Conservation (phyloP, 2,113 vertebrate genomes). For the Podarcis raffonei region DNA sequence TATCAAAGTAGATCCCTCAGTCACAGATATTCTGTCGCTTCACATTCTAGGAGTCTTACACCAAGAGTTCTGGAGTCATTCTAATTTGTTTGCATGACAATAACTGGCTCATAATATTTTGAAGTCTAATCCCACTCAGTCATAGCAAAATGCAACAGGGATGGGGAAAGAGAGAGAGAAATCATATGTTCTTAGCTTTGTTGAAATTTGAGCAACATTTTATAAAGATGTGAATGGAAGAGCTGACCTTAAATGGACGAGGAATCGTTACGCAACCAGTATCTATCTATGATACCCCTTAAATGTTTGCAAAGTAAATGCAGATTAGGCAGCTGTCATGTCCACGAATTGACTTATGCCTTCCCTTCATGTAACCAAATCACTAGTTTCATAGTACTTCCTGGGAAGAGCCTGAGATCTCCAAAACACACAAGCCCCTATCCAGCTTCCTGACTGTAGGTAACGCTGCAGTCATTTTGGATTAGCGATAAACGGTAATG, state of each 20-base stretch:
- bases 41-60: background rate
- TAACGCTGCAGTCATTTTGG: conserved; percentile 79
- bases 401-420: conserved; percentile 70
- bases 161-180: conserved; percentile 12
- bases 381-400: conserved; percentile 75
- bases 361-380: conserved; percentile 66
- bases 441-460: conserved; percentile 79
- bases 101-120: conserved; percentile 29
- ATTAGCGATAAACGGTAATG: conserved; percentile 79
- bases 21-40: background rate
- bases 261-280: conserved; percentile 31
- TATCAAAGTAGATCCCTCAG: background rate
- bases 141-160: conserved; percentile 41
- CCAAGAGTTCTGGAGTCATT: background rate
- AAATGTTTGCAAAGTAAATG: conserved; percentile 61
- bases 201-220: conserved; percentile 31
- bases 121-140: conserved; percentile 44
- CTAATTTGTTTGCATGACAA: background rate
- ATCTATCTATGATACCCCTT: conserved; percentile 34
- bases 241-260: conserved; percentile 34
- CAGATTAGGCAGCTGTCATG: conserved; percentile 67
- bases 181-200: background rate
- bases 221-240: conserved; percentile 31
- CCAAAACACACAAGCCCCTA: conserved; percentile 73
- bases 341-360: conserved; percentile 66